Conservation (phyloP, 2,113 vertebrate genomes). For the Scomber colias region DNA sequence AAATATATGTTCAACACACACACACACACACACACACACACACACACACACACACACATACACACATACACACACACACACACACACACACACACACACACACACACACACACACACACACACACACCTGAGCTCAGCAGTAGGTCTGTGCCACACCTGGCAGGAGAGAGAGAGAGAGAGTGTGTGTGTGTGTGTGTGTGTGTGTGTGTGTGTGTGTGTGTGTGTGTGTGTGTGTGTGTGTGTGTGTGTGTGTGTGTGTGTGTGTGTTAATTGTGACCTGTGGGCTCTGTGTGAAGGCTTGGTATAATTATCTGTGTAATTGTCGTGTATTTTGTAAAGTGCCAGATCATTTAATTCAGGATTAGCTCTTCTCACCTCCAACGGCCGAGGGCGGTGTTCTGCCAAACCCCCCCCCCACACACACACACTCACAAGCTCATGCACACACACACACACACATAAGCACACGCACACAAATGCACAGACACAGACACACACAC, state of each 20-base stretch:
- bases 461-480: background rate
- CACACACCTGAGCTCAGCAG: slow-evolving; percentile 13
- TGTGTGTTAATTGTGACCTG: slow-evolving; percentile 83
- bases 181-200: too few relatives aligned
- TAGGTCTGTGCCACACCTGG: slow-evolving; percentile 5
- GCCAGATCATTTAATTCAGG: slow-evolving; percentile 85
- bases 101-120: slow-evolving; percentile 2
- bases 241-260: slow-evolving; percentile 37
- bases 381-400: slow-evolving; percentile 72
- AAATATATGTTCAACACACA: too few relatives aligned
- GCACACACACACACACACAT: background rate
- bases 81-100: background rate
- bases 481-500: slow-evolving; percentile 7
- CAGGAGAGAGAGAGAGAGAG: background rate
- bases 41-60: too few relatives aligned
- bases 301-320: slow-evolving; percentile 87
- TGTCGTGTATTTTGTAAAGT: slow-evolving; percentile 88
- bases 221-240: slow-evolving; percentile 33
- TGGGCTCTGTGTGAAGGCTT: slow-evolving; percentile 80
- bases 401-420: background rate
- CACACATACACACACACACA: background rate
- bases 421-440: background rate
- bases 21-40: too few relatives aligned
- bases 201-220: slow-evolving; percentile 30
- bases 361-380: slow-evolving; percentile 85